A percentile compares a stretch with the other conserved stretches of the same genome.
These are phyloP conservation scores for Corydoras maculifer DNA, from an alignment of 2,113 vertebrate species.

Conservation along the genomic window DNA sequence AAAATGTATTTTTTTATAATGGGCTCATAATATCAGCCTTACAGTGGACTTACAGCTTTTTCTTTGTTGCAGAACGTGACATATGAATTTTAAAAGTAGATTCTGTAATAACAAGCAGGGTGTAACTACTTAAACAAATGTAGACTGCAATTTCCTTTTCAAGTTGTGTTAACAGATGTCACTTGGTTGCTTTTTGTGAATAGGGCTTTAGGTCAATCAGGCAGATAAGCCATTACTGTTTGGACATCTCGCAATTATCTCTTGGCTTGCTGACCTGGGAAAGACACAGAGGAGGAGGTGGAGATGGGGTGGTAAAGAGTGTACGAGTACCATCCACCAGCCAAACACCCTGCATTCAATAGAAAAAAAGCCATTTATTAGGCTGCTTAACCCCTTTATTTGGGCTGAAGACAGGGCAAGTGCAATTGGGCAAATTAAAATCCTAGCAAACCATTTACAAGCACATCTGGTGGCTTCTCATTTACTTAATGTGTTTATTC, in stretches of 20 bases:
- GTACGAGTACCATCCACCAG: constrained; percentile 20
- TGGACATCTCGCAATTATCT: constrained; percentile 49
- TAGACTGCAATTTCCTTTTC: constrained; percentile 41
- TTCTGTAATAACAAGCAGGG: constrained; percentile 25
- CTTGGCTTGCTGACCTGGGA: constrained; percentile 41
- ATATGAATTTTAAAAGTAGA: constrained; percentile 16
- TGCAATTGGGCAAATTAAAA: constrained; percentile 45
- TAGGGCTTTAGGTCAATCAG: constrained; percentile 41
- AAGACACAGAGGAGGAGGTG: constrained; percentile 35
- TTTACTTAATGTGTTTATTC: constrained; percentile 22
- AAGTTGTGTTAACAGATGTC: constrained; percentile 52
- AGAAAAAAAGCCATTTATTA: constrained; percentile 40
- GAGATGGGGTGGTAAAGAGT: constrained; percentile 2
- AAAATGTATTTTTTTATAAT: too few species aligned
- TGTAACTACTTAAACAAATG: constrained; percentile 46
- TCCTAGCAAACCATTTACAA: constrained; percentile 7
- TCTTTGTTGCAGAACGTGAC: too few species aligned
- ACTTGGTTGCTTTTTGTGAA: constrained; percentile 34
- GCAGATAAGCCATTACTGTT: constrained; percentile 47
- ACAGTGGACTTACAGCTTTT: too few species aligned
- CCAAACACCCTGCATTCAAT: constrained; percentile 35
- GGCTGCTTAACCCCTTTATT: constrained; percentile 44
- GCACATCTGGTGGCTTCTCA: constrained; percentile 35
- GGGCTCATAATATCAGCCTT: too few species aligned
- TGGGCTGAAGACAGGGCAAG: constrained; percentile 27